Evolutionary conservation across 2,888 invertebrate genomes (phyloP).

Genomic region (Halocaridina rubra): DNA sequence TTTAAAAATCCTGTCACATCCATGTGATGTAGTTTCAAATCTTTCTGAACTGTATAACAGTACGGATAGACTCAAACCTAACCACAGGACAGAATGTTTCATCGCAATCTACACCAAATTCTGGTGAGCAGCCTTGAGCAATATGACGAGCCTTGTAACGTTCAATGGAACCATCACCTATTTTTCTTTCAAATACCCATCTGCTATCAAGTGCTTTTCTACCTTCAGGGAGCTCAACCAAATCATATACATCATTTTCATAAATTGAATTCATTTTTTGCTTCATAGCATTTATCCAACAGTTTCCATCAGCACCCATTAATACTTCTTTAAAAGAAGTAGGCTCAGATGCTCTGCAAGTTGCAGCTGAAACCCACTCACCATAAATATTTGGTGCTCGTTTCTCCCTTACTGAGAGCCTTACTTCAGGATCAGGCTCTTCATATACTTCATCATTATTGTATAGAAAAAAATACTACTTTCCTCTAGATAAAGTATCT

Average conservation of each 20-base stretch:
- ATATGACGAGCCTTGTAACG: conserved; percentile 7
- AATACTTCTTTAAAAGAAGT: neutral
- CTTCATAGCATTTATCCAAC: conserved; percentile 17
- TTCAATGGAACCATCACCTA: too few relatives aligned
- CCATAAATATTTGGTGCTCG: too few relatives aligned
- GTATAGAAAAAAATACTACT: neutral
- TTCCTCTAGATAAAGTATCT: too few relatives aligned
- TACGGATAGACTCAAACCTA: conserved; percentile 4
- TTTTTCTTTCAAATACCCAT: conserved; percentile 42
- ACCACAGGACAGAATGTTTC: conserved; percentile 37
- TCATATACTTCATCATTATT: neutral
- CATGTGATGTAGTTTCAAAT: conserved; percentile 29
- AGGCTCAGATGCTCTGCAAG: too few relatives aligned
- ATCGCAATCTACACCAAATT: conserved; percentile 15
- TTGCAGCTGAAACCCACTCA: conserved; percentile 26
- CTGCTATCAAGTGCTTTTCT: conserved; percentile 11
- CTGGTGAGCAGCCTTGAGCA: conserved; percentile 14
- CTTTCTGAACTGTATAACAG: conserved; percentile 3
- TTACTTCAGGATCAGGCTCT: neutral
- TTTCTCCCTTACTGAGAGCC: conserved; percentile 18
- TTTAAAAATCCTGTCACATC: conserved; percentile 57
- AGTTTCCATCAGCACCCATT: conserved; percentile 4
- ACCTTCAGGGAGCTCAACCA: conserved; percentile 27
- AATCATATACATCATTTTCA: conserved; percentile 24
- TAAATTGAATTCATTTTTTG: conserved; percentile 13